Conservation (phyloP, 2,797 vertebrate species). For the Melanotaenia boesemani region DNA sequence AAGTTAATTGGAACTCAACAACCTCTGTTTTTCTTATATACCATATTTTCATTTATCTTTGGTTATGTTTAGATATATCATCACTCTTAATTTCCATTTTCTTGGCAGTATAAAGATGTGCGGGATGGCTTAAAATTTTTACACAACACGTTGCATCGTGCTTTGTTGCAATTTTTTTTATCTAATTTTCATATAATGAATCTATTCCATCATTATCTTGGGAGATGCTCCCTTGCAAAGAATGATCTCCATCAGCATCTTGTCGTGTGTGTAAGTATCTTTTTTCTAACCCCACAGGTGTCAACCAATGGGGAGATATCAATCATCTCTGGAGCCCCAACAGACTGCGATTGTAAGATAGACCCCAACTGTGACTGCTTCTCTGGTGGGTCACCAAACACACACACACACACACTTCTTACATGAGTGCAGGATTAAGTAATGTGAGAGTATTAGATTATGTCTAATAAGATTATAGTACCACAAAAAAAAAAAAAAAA, state of each 20-base stretch:
- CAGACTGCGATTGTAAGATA: conserved; percentile 98
- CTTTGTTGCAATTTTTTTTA: not conserved
- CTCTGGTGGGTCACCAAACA: conserved; percentile 86
- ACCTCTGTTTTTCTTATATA: too few relatives aligned
- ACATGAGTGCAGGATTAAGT: conserved; percentile 44
- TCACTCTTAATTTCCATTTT: not conserved
- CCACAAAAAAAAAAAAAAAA: conserved; percentile 11
- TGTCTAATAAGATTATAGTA: conserved; percentile 56
- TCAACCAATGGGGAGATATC: conserved; percentile 97
- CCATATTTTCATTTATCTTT: too few relatives aligned
- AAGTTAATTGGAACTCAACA: not conserved
- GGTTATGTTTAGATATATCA: not conserved
- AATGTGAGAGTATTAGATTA: conserved; percentile 53
- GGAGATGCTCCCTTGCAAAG: not conserved
- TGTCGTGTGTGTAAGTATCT: conserved; percentile 22
- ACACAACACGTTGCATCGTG: not conserved
- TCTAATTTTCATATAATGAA: not conserved
- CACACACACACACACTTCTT: conserved; percentile 36
- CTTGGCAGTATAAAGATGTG: not conserved
- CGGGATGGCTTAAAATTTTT: not conserved
- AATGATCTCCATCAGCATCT: conserved; percentile 26
- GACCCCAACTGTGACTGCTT: conserved; percentile 98
- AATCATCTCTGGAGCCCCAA: conserved; percentile 91
- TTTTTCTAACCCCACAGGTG: conserved; percentile 69
- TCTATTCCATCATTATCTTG: not conserved